A percentile compares a stretch with the other conserved stretches of the same genome.
Evolutionary conservation across 2,888 invertebrate species (phyloP).

Genomic region (Alentia gelatinosa): DNA sequence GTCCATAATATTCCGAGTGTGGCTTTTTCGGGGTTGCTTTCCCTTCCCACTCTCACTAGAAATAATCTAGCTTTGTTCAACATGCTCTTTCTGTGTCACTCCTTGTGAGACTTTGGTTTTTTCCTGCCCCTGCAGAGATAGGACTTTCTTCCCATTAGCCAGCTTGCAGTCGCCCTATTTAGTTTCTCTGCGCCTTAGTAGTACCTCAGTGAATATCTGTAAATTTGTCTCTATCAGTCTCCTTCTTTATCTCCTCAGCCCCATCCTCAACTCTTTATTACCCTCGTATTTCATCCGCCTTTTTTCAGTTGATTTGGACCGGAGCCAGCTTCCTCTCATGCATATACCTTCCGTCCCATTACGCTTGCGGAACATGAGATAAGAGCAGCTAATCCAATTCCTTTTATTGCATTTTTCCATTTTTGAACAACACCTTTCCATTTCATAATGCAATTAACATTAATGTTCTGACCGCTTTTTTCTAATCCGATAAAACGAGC

Average conservation of each 20-base stretch:
- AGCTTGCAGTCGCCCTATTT: neutral
- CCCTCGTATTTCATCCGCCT: neutral
- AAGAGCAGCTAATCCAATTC: slow-evolving; percentile 28
- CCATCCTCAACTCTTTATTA: neutral
- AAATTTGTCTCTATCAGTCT: neutral
- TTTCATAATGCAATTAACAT: slow-evolving; percentile 45
- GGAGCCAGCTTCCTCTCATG: neutral
- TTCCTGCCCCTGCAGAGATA: too few relatives aligned
- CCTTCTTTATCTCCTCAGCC: neutral
- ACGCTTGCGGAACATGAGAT: slow-evolving; percentile 5
- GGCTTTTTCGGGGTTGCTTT: neutral
- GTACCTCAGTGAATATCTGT: too few relatives aligned
- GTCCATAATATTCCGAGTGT: neutral
- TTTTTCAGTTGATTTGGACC: neutral
- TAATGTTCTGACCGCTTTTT: slow-evolving; percentile 6
- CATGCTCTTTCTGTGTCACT: neutral
- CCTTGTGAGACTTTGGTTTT: too few relatives aligned
- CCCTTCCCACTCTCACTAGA: neutral
- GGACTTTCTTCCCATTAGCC: too few relatives aligned
- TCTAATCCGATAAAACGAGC: slow-evolving; percentile 18
- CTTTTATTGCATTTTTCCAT: slow-evolving; percentile 39
- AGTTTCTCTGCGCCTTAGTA: too few relatives aligned
- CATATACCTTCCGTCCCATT: slow-evolving; percentile 33
- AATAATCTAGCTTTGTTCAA: neutral
- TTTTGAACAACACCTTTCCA: slow-evolving; percentile 47